Evolutionary conservation across 2,113 vertebrate species (phyloP).

Genomic region (Halichoerus grypus): DNA sequence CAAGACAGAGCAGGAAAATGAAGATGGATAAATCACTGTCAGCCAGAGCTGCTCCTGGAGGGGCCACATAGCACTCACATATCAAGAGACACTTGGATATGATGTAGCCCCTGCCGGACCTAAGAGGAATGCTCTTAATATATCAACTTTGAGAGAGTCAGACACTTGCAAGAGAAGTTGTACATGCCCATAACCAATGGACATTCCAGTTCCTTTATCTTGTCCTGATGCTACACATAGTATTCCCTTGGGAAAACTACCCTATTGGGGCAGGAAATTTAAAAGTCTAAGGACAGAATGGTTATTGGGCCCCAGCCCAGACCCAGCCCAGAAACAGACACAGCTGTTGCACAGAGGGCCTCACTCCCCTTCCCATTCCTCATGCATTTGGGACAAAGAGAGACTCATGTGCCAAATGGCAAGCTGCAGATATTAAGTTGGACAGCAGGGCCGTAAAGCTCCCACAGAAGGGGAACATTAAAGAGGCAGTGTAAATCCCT

Average conservation of each 20-base stretch:
- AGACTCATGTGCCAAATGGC: not conserved
- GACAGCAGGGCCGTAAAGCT: constrained; percentile 64
- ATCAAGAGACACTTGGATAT: not conserved
- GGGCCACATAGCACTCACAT: not conserved
- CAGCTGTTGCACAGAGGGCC: not conserved
- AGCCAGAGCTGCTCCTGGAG: constrained; percentile 36
- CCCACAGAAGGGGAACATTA: constrained; percentile 51
- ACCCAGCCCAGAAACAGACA: not conserved
- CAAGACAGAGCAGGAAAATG: constrained; percentile 11
- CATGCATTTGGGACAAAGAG: constrained; percentile 19
- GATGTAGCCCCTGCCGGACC: not conserved
- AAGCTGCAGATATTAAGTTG: not conserved
- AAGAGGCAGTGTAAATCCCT: constrained; percentile 23
- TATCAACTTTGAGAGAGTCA: not conserved
- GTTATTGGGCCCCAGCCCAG: not conserved
- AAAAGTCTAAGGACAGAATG: not conserved
- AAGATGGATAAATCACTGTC: constrained; percentile 41
- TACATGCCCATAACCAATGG: not conserved
- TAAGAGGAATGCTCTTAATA: not conserved
- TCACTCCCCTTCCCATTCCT: not conserved
- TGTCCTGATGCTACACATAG: not conserved
- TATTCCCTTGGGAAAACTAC: not conserved
- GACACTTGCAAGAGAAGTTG: not conserved
- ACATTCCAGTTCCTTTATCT: not conserved
- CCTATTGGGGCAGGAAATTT: not conserved